Conservation (phyloP, 1,140 invertebrate species). For the Dryas iulia region DNA sequence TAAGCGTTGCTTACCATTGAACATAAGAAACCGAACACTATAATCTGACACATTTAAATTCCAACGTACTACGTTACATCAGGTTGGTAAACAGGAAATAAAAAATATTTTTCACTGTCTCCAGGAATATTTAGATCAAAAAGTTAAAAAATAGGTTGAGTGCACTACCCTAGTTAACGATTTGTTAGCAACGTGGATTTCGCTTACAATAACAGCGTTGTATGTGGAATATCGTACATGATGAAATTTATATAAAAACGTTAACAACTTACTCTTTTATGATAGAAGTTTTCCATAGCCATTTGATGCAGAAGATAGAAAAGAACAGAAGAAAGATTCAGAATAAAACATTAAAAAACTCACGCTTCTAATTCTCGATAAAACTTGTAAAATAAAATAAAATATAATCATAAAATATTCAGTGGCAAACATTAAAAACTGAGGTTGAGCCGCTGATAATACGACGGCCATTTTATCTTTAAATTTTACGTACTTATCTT, state of each 20-base stretch:
- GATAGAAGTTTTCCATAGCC: not conserved
- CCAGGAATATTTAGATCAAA: not conserved
- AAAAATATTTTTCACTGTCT: not conserved
- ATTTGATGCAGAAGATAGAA: not conserved
- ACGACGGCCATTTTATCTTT: not conserved
- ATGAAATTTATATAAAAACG: not conserved
- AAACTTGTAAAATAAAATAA: constrained; percentile 20
- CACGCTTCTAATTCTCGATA: constrained; percentile 19
- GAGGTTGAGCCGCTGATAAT: not conserved
- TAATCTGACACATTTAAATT: not conserved
- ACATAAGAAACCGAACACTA: not conserved
- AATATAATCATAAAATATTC: constrained; percentile 24
- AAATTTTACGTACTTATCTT: not conserved
- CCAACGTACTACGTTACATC: not conserved
- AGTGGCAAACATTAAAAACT: constrained; percentile 17
- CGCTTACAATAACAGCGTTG: not conserved
- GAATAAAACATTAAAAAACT: constrained; percentile 12
- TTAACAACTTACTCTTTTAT: not conserved
- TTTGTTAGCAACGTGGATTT: not conserved
- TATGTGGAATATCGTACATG: not conserved
- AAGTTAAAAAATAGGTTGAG: not conserved
- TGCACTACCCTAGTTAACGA: not conserved
- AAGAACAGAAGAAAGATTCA: not conserved
- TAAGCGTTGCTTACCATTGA: not conserved
- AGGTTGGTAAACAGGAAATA: not conserved